A percentile compares a stretch with the other conserved stretches of the same genome.
Conservation (phyloP, 2,888 invertebrate genomes). For the Meliscaeva auricollis region DNA sequence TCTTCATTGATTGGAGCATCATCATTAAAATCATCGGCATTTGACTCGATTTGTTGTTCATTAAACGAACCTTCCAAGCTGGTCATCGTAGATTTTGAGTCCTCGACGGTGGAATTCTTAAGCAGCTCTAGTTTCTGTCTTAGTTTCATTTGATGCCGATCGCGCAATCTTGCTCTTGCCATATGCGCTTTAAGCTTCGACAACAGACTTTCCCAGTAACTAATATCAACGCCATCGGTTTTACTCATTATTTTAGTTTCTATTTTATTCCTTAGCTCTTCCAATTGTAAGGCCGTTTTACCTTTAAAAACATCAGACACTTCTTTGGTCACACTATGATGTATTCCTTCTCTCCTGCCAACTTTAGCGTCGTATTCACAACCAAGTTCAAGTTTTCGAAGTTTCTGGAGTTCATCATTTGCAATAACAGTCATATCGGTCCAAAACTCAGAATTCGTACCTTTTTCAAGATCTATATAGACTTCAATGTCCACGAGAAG, state of each 20-base stretch:
- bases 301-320: conserved; percentile 93
- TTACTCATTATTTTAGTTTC: conserved; percentile 93
- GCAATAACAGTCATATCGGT: conserved; percentile 97
- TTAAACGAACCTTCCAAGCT: conserved; percentile 79
- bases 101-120: conserved; percentile 92
- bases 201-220: conserved; percentile 98
- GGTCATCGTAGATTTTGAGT: conserved; percentile 77
- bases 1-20: neutral
- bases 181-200: conserved; percentile 98
- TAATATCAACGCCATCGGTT: conserved; percentile 96
- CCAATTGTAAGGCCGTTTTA: conserved; percentile 94
- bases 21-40: conserved; percentile 79
- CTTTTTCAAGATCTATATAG: conserved; percentile 96
- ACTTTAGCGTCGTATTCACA: conserved; percentile 86
- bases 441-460: conserved; percentile 96
- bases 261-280: conserved; percentile 92
- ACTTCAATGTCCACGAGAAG: conserved; percentile 97
- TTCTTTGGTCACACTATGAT: conserved; percentile 95
- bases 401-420: conserved; percentile 95
- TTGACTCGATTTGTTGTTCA: neutral
- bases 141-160: conserved; percentile 96
- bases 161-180: conserved; percentile 95
- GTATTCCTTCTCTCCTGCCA: conserved; percentile 88
- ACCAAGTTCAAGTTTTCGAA: conserved; percentile 89
- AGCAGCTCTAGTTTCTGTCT: conserved; percentile 94